phyloP scores from a whole-genome alignment of 92 coral and sea anemone species.

The Bergia puertoricense region DNA sequence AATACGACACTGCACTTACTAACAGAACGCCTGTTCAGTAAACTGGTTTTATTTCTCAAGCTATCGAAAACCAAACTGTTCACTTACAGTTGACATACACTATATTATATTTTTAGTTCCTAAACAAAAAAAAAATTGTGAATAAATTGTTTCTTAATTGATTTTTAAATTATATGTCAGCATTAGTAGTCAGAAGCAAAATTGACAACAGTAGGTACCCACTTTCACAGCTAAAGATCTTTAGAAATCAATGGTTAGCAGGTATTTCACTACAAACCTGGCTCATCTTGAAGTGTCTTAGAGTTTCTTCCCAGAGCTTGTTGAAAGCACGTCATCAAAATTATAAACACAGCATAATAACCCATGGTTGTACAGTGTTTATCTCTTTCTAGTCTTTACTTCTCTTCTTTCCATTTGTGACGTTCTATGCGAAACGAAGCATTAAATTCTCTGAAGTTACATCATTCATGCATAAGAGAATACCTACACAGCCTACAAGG shows the following conservation, averaged over 20 bases:
- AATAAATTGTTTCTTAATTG: too few species aligned
- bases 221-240: neutral
- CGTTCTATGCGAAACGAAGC: constrained; percentile 6
- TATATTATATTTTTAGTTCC: neutral
- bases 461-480: neutral
- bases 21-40: neutral
- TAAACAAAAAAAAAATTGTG: too few species aligned
- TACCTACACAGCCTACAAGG: neutral
- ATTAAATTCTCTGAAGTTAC: neutral
- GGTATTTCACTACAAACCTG: neutral
- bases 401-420: neutral
- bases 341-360: neutral
- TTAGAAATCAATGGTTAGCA: neutral
- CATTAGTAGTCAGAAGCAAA: too few species aligned
- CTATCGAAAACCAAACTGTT: neutral
- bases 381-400: neutral
- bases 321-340: neutral
- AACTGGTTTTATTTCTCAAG: neutral
- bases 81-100: neutral
- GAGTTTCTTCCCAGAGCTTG: neutral
- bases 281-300: neutral
- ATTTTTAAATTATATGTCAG: too few species aligned
- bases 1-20: too few species aligned
- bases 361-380: neutral
- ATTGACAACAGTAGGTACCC: neutral